Conservation (phyloP, 2,797 vertebrate genomes). For the Dendrocincla tyrannina region DNA sequence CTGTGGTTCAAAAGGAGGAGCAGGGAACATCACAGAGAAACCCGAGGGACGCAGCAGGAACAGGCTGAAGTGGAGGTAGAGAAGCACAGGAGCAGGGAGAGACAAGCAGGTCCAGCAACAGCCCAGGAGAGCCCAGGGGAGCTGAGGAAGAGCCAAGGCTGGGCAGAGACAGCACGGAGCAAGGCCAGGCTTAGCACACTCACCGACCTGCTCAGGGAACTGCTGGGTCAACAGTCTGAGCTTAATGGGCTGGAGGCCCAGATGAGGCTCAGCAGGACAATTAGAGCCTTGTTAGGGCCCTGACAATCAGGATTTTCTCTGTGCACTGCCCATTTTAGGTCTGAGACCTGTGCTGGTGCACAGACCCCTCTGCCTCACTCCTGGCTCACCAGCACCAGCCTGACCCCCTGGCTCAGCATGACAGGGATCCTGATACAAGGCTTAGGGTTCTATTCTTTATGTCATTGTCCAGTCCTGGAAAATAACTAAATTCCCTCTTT, state of each 20-base stretch:
- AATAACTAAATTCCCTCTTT: background rate
- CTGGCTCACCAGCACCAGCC: background rate
- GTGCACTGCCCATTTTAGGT: background rate
- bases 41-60: background rate
- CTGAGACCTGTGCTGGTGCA: background rate
- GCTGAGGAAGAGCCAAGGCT: background rate
- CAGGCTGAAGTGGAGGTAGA: background rate
- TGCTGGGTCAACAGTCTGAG: rapidly evolving
- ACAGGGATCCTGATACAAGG: background rate
- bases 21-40: background rate
- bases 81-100: too few relatives aligned
- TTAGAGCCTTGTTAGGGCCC: background rate
- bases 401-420: background rate
- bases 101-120: background rate
- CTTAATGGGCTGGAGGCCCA: background rate
- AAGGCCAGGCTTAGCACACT: background rate
- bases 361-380: background rate
- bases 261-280: background rate
- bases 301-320: background rate
- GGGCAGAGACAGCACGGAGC: background rate
- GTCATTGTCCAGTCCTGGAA: background rate
- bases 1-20: background rate
- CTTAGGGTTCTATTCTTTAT: background rate
- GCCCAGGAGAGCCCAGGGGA: background rate
- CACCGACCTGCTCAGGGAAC: background rate